Conservation (phyloP, 2,113 vertebrate genomes). For the Entelurus aequoreus region DNA sequence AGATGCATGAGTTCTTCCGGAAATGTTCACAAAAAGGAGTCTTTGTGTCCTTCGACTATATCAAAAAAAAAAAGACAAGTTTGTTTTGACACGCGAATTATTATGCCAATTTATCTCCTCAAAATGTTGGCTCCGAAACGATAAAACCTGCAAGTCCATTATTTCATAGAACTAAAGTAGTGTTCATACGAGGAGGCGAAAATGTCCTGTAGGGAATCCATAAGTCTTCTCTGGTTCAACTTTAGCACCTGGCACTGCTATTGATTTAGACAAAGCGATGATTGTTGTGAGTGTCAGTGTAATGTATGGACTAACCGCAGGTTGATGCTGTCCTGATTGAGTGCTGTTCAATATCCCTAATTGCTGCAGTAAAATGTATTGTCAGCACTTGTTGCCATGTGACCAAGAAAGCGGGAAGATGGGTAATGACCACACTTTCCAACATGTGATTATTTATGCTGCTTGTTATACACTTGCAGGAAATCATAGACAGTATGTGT, state of each 20-base stretch:
- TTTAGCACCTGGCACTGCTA: slow-evolving; percentile 15
- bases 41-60: too few species aligned
- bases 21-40: too few species aligned
- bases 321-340: slow-evolving; percentile 11
- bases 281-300: slow-evolving; percentile 30
- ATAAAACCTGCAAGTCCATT: too few species aligned
- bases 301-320: slow-evolving; percentile 25
- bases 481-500: too few species aligned
- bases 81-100: too few species aligned
- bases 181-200: slow-evolving; percentile 26
- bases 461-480: too few species aligned
- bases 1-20: too few species aligned
- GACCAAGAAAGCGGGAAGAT: background rate
- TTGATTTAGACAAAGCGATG: slow-evolving; percentile 31
- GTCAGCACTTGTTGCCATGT: slow-evolving; percentile 13
- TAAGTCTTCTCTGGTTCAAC: background rate
- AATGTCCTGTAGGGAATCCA: background rate
- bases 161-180: too few species aligned
- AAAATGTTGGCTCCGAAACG: too few species aligned
- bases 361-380: slow-evolving; percentile 16
- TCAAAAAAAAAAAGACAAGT: too few species aligned
- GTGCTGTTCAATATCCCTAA: slow-evolving; percentile 30
- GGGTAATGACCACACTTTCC: slow-evolving; percentile 3
- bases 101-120: too few species aligned
- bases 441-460: background rate